These are phyloP conservation scores for Epirrita christyi DNA, from an alignment of 2,888 invertebrate genomes.

Conservation along the genomic window DNA sequence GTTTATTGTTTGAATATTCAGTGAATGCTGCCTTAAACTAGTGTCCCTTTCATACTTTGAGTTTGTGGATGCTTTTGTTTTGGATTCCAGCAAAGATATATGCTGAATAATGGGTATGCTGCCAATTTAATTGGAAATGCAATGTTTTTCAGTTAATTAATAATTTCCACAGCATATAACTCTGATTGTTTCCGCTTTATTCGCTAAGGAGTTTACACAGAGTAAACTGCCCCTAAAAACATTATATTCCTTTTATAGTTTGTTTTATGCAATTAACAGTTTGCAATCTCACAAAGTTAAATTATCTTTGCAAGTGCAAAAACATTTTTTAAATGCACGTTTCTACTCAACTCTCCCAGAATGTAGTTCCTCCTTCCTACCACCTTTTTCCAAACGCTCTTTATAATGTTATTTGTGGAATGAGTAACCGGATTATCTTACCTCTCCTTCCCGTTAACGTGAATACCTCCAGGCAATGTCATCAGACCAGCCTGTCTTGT, in stretches of 20 bases:
- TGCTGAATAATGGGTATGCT: conserved; percentile 13
- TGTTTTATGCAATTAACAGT: too few species aligned
- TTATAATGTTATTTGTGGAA: conserved; percentile 6
- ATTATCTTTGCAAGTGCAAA: background rate
- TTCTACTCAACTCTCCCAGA: background rate
- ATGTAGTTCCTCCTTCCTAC: too few species aligned
- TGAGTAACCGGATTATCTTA: conserved; percentile 16
- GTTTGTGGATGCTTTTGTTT: conserved; percentile 17
- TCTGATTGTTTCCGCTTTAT: conserved; percentile 5
- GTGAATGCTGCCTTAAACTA: conserved; percentile 27
- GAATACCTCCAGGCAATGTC: conserved; percentile 40
- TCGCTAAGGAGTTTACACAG: conserved; percentile 5
- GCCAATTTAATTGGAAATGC: conserved; percentile 10
- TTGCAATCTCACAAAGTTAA: background rate
- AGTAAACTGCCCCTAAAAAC: conserved; percentile 2
- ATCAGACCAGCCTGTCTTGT: conserved; percentile 47
- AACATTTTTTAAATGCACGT: background rate
- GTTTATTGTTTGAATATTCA: conserved; percentile 40
- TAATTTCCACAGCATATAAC: conserved; percentile 3
- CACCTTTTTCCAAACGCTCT: background rate
- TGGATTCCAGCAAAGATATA: conserved; percentile 8
- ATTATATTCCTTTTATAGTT: background rate
- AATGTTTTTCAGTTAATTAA: conserved; percentile 3
- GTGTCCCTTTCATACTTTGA: conserved; percentile 25
- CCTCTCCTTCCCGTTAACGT: conserved; percentile 33